Evolutionary conservation across 2,797 vertebrate species (phyloP), one percentile per base, ranked within the genome.

Genomic region (Chaenodraco wilsoni): DNA sequence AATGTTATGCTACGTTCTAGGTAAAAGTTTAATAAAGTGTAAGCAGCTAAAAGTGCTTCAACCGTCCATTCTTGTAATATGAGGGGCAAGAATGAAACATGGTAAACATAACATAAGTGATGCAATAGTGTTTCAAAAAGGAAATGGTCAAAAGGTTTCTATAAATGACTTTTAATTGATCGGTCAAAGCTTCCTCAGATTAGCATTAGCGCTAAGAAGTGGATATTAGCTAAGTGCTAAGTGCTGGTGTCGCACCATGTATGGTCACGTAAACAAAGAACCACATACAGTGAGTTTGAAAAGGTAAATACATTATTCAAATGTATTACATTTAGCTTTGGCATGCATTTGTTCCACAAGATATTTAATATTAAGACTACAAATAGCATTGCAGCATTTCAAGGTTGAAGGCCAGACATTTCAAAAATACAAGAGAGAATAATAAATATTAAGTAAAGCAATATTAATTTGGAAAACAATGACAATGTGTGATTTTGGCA

Each of bases 211-310:
- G 14, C 12, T 40, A 11, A 45, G 19, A 51, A 41, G 21, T 15
- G 65, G 37, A 50, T 57, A 23, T 50, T 41, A 58, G 17, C 10
- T 46, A 19, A 67, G 45, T 45, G 17, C 10, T 46, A 19, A 67
- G 45, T 45, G 5, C 17, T 40, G 49, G 45, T 54, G 51, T 27
- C 4, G 27, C 27, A 27, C 4, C 27, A 27, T 27, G 1, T 1
- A 4, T 27, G 27, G 27, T 27, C 27, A 27, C 4, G 27, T 27
- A 27, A 27, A 27, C 27, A 27, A 27, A 27, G 27, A 27, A 5
- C 33, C 33, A 37, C 33, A 17, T 6, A 10, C n/a, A 37, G 54
- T 52, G 7, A 8, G 3, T 66, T 40, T 52, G 17, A 5, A 62
- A 19, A 49, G 11, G 3, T 49, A 21, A 14, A 21, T 41, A 56